Conservation (phyloP, 2,797 vertebrate species). For the Onychomys arenicola region DNA sequence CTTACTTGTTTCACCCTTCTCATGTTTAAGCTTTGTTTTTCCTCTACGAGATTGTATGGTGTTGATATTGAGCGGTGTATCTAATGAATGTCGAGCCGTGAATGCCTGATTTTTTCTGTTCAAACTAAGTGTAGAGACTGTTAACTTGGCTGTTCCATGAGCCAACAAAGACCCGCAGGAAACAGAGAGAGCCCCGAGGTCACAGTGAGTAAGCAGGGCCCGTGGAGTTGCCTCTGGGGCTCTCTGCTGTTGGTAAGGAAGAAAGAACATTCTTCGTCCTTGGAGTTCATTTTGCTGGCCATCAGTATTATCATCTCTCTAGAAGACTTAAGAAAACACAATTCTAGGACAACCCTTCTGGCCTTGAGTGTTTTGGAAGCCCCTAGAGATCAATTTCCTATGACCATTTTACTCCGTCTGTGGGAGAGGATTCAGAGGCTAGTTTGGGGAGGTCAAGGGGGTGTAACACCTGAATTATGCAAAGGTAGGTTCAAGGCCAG, state of each 20-base stretch:
- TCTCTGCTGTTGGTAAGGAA: neutral
- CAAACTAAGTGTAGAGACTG: neutral
- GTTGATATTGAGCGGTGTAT: neutral
- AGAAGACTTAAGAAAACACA: slow-evolving; percentile 41
- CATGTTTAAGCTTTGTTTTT: neutral
- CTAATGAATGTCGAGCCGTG: neutral
- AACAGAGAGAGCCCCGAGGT: neutral
- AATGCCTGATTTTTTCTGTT: slow-evolving; percentile 35
- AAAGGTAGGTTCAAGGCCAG: neutral
- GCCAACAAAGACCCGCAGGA: neutral
- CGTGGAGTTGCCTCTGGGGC: neutral
- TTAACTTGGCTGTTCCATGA: neutral
- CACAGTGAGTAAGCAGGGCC: neutral
- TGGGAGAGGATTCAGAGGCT: slow-evolving; percentile 1
- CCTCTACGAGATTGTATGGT: neutral
- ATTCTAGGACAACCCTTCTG: slow-evolving; percentile 23
- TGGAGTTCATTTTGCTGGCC: neutral
- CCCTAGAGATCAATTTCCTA: neutral
- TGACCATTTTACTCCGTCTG: neutral
- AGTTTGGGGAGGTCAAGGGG: neutral
- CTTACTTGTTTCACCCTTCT: neutral
- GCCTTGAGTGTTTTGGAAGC: slow-evolving; percentile 9
- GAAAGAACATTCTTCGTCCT: neutral
- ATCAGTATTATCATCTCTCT: neutral
- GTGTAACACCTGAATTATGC: neutral